A percentile compares a stretch with the other conserved stretches of the same genome.
Conservation (phyloP, 2,797 vertebrate genomes). For the Muscicapa striata region DNA sequence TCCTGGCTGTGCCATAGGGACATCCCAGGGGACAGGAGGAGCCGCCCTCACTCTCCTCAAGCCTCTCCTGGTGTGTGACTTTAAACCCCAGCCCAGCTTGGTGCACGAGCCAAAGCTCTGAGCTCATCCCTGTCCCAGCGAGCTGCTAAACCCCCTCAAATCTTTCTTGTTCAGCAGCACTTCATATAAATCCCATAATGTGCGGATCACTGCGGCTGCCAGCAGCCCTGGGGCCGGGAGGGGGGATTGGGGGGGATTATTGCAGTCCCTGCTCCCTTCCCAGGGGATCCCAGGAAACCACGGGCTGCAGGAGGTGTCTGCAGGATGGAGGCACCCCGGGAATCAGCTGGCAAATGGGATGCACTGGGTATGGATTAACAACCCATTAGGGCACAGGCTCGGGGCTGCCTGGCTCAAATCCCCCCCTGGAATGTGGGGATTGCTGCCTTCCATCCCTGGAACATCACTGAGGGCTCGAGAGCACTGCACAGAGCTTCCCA, state of each 20-base stretch:
- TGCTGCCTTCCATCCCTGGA: background rate
- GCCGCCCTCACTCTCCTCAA: background rate
- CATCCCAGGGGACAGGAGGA: background rate
- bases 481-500: background rate
- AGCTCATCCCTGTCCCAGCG: constrained; percentile 69
- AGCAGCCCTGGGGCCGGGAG: constrained; percentile 15
- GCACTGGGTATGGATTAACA: constrained; percentile 54
- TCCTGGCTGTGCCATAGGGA: background rate
- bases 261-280: background rate
- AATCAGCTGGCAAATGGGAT: constrained; percentile 27
- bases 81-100: background rate
- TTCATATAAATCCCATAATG: constrained; percentile 73
- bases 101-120: constrained; percentile 64
- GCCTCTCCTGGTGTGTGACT: background rate
- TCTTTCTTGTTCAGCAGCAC: constrained; percentile 70
- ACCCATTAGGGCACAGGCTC: constrained; percentile 32
- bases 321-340: constrained; percentile 10
- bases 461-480: background rate
- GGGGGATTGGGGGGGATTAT: background rate
- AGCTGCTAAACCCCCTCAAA: constrained; percentile 71
- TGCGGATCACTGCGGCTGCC: constrained; percentile 55
- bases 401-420: constrained; percentile 20
- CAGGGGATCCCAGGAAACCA: background rate
- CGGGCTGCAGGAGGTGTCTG: constrained; percentile 6
- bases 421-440: background rate